phyloP scores from a whole-genome alignment of 2,888 invertebrate genomes.

The Amiota minor region DNA sequence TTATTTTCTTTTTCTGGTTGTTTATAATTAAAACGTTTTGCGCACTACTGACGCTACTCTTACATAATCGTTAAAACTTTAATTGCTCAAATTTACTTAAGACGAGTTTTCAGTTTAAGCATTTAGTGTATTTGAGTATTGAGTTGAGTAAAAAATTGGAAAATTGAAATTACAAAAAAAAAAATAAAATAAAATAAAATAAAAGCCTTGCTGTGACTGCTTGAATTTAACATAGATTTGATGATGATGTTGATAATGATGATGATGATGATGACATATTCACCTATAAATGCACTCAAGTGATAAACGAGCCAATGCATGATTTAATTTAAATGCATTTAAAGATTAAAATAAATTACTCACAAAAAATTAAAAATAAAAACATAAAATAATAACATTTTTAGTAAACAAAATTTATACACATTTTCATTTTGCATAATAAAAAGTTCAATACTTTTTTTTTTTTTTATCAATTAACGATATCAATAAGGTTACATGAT shows the following conservation, averaged over 20 bases:
- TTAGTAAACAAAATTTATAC: too few relatives aligned
- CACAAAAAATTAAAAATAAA: background rate
- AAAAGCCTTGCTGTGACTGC: background rate
- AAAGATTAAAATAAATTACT: background rate
- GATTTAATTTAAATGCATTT: constrained; percentile 38
- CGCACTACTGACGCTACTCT: background rate
- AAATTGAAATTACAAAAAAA: background rate
- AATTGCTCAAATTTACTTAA: background rate
- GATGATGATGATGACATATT: constrained; percentile 36
- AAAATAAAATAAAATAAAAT: background rate
- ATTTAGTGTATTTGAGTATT: constrained; percentile 4
- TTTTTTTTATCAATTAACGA: too few relatives aligned
- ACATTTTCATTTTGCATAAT: too few relatives aligned
- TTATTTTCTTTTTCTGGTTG: background rate
- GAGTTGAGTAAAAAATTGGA: background rate
- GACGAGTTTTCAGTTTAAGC: constrained; percentile 12
- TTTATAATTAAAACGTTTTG: constrained; percentile 10
- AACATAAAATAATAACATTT: background rate
- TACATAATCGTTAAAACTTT: background rate
- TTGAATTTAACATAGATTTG: background rate
- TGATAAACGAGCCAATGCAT: constrained; percentile 35
- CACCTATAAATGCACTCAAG: constrained; percentile 43
- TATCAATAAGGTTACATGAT: too few relatives aligned
- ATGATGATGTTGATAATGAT: background rate
- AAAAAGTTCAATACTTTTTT: too few relatives aligned